Conservation (phyloP, 2,113 vertebrate genomes). For the Calonectris borealis region DNA sequence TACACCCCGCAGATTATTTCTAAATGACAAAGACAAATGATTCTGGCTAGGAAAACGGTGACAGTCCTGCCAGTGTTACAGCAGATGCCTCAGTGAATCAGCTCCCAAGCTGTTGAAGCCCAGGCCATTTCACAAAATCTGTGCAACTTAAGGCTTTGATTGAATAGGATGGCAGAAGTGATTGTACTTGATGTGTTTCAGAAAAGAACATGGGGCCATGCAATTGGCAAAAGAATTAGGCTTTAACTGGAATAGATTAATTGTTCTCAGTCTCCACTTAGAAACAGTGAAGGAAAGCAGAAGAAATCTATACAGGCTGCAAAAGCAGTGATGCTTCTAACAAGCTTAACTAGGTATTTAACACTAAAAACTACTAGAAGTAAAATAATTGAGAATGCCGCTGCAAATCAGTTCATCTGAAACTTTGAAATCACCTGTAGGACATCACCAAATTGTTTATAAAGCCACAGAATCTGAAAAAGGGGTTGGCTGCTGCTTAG, state of each 20-base stretch:
- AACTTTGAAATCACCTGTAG: neutral
- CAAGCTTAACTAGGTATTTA: neutral
- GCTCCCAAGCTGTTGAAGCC: constrained; percentile 52
- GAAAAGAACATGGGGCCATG: constrained; percentile 7
- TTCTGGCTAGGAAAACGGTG: constrained; percentile 25
- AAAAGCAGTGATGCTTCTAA: constrained; percentile 6
- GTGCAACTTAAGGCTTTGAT: constrained; percentile 19
- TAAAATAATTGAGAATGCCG: neutral
- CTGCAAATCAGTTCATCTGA: neutral
- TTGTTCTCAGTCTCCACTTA: neutral
- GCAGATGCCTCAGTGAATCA: constrained; percentile 63
- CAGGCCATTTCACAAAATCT: constrained; percentile 47
- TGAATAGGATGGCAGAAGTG: constrained; percentile 48
- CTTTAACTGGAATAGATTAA: constrained; percentile 45
- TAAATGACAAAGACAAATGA: constrained; percentile 59
- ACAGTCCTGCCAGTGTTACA: constrained; percentile 38
- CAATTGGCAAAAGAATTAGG: constrained; percentile 33
- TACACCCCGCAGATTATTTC: constrained; percentile 41
- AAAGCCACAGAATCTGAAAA: neutral
- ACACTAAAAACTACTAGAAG: neutral
- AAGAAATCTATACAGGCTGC: neutral
- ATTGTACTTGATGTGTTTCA: constrained; percentile 40
- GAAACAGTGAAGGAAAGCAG: neutral
- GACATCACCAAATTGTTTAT: neutral
- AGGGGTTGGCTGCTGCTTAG: neutral